Conservation (phyloP, 92 coral and sea anemone genomes). For the Hydrozoanthus gracilis region DNA sequence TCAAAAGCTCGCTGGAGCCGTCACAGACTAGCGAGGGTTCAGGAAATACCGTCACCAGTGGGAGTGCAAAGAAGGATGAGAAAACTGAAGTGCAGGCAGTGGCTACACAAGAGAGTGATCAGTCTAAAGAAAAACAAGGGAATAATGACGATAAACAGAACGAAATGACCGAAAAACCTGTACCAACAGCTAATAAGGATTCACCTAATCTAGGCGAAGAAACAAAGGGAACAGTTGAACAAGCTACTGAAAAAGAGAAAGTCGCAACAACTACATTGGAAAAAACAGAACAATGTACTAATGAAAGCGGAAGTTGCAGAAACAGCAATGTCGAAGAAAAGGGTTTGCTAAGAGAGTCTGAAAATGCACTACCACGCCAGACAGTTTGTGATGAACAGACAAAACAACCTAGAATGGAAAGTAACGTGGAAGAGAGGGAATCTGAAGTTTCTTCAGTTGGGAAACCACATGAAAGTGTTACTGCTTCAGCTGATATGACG, state of each 20-base stretch:
- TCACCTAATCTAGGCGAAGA: background rate
- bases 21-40: slow-evolving; percentile 1
- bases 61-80: slow-evolving; percentile 1
- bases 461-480: slow-evolving; percentile 2
- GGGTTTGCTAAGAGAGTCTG: background rate
- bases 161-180: background rate
- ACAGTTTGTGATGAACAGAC: no score
- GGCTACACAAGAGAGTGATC: background rate
- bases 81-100: background rate
- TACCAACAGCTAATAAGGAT: background rate
- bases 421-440: background rate
- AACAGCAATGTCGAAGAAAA: background rate
- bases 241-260: slow-evolving; percentile 9
- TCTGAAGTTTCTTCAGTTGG: background rate
- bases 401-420: no score
- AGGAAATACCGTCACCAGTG: background rate
- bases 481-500: slow-evolving; percentile 25
- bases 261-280: background rate
- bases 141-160: background rate
- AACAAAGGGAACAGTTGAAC: slow-evolving; percentile 19
- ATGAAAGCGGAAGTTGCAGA: background rate
- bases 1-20: background rate
- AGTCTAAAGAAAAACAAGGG: background rate
- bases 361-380: background rate
- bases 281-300: background rate